Conservation (phyloP, 2,113 vertebrate genomes). For the Percopsis transmontana region DNA sequence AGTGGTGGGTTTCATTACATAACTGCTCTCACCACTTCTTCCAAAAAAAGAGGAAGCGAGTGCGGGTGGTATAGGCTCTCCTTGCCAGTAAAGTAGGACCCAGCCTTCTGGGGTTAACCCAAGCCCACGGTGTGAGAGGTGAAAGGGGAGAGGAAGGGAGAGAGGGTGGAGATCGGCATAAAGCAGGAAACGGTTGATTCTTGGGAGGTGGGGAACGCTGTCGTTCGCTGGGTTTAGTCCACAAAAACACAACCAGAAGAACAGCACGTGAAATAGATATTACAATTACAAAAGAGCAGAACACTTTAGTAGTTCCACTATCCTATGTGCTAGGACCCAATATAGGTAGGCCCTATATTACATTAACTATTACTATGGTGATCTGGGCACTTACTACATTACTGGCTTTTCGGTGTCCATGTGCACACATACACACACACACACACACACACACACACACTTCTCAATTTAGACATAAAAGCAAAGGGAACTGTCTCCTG, state of each 20-base stretch:
- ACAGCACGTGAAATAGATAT: not conserved
- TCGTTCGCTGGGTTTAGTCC: conserved; percentile 3
- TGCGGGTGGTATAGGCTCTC: no score
- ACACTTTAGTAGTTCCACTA: not conserved
- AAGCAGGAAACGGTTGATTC: conserved; percentile 37
- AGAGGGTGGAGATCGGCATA: conserved; percentile 35
- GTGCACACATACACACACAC: not conserved
- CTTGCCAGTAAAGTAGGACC: not conserved
- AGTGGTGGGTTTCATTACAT: no score
- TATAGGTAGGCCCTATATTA: not conserved
- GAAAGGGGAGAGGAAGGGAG: conserved; percentile 36
- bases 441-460: not conserved
- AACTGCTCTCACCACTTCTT: no score
- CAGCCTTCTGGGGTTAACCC: conserved; percentile 9
- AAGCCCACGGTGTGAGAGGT: conserved; percentile 29
- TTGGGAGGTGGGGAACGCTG: conserved; percentile 41
- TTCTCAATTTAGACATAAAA: no score
- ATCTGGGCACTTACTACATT: no score
- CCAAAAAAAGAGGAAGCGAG: no score
- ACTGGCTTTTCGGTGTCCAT: not conserved
- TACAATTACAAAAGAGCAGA: no score
- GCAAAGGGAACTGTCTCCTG: not conserved
- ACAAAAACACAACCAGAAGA: conserved; percentile 12
- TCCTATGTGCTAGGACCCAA: not conserved
- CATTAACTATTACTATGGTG: no score